These are phyloP conservation scores for Pogonocherus hispidulus DNA, from an alignment of 2,888 invertebrate species.

Conservation along the genomic window DNA sequence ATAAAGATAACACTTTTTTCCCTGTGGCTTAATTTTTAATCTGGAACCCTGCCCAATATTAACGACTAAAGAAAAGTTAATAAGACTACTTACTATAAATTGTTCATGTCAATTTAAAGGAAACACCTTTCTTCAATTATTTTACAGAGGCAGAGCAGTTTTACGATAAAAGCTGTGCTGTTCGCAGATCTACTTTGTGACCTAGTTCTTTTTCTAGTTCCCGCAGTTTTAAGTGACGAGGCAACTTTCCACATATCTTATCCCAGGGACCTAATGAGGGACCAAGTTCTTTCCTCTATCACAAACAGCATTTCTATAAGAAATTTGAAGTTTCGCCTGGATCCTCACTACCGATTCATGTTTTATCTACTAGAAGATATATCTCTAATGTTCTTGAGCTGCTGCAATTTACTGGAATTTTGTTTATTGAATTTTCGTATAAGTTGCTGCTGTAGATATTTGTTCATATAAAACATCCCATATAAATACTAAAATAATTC, in stretches of 20 bases:
- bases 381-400: neutral
- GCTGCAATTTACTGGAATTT: neutral
- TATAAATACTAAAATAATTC: too few relatives aligned
- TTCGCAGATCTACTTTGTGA: constrained; percentile 5
- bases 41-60: too few relatives aligned
- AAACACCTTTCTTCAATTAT: neutral
- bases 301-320: neutral
- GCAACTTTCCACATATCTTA: constrained; percentile 19
- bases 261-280: neutral
- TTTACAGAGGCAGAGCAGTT: neutral
- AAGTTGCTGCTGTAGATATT: too few relatives aligned
- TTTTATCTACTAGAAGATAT: constrained; percentile 12
- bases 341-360: neutral
- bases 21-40: too few relatives aligned
- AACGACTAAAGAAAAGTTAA: too few relatives aligned
- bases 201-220: constrained; percentile 8
- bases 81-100: too few relatives aligned
- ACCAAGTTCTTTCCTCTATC: neutral
- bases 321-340: neutral
- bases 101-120: too few relatives aligned
- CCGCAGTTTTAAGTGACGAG: neutral
- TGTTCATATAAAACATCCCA: too few relatives aligned
- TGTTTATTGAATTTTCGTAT: neutral
- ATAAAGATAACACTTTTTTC: too few relatives aligned
- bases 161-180: neutral